Evolutionary conservation across 2,797 vertebrate species (phyloP), one percentile per base, ranked within the genome.

Genomic region (Pogonophryne albipinna): DNA sequence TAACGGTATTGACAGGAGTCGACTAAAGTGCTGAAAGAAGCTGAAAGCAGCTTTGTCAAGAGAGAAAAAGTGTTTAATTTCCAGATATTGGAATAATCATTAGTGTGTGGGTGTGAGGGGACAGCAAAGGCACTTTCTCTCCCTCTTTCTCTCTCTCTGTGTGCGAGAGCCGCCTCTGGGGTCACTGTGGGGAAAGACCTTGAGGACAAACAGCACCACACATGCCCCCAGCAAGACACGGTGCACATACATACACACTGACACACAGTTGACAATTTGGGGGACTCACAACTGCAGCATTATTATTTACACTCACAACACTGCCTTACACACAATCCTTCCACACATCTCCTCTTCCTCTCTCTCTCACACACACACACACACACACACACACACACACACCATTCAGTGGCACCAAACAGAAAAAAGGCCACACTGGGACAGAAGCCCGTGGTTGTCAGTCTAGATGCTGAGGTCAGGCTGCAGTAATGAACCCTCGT

Each of bases 401-500:
- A 83, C 14, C 6, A 52, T 27, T 74, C 49, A 82, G 71, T 74
- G 71, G 73, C 81, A 85, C 70, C 80, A 56, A 68, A 91, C 71
- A 85, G 34, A 83, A 78, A 78, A 80, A 76, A 66, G 62, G 71
- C 65, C 70, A 79, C 62, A 61, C 66, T 82, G 82, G 85, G 74
- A 76, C 38, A 84, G 55, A 89, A 73, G 42, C 83, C 86, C 82
- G 80, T 46, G 66, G 73, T 47, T 38, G 62, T 50, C 49, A 52
- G 74, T 56, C 74, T 76, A 80, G 84, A 91, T 89, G 88, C 70
- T 91, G 79, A 89, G 79, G 88, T 94, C 93, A 95, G 94, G 95
- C 95, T 96, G 94, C 95, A 96, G 94, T 90, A 91, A 95, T 95
- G 94, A 93, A 94, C 92, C 93, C 93, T 95, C 80, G 74, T 90